Percentiles rank a stretch among this genome's conserved stretches.
phyloP scores from a whole-genome alignment of 2,797 vertebrate genomes.

The Notolepis coatsorum region DNA sequence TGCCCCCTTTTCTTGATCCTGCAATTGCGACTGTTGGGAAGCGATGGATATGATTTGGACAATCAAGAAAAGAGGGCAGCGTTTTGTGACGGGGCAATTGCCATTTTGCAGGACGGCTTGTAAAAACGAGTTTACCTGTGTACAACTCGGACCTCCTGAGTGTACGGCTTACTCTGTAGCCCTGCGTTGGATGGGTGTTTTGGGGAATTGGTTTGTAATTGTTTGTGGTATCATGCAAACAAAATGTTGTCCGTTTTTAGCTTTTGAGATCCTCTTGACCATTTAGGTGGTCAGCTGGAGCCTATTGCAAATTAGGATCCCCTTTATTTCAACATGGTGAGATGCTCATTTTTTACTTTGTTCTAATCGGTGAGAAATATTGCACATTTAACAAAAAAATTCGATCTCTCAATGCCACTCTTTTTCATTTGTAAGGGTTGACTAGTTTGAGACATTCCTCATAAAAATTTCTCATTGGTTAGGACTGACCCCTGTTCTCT shows the following conservation, averaged over 20 bases:
- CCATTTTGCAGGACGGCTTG: constrained; percentile 46
- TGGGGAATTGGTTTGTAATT: constrained; percentile 34
- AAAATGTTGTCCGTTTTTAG: constrained; percentile 19
- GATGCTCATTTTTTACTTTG: constrained; percentile 67
- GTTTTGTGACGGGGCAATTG: not conserved
- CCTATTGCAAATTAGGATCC: constrained; percentile 47
- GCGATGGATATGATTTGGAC: constrained; percentile 43
- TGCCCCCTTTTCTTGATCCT: too few species aligned
- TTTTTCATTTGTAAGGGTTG: not conserved
- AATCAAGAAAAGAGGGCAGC: too few species aligned
- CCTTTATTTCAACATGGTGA: constrained; percentile 40
- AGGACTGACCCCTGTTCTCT: constrained; percentile 66
- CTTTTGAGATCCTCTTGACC: constrained; percentile 23
- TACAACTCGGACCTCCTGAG: constrained; percentile 44
- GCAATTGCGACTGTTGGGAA: too few species aligned
- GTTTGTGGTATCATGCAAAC: constrained; percentile 19
- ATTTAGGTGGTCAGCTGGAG: constrained; percentile 1
- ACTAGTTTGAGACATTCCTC: not conserved
- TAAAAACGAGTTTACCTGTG: constrained; percentile 25
- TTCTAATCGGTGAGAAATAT: constrained; percentile 62
- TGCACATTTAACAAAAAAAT: constrained; percentile 39
- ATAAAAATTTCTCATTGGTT: constrained; percentile 59
- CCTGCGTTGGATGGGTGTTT: constrained; percentile 40
- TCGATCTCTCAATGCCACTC: constrained; percentile 17
- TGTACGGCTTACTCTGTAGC: constrained; percentile 45